These are phyloP conservation scores for Dendrocincla fuliginosa DNA, from an alignment of 2,797 vertebrate genomes.

Conservation along the genomic window DNA sequence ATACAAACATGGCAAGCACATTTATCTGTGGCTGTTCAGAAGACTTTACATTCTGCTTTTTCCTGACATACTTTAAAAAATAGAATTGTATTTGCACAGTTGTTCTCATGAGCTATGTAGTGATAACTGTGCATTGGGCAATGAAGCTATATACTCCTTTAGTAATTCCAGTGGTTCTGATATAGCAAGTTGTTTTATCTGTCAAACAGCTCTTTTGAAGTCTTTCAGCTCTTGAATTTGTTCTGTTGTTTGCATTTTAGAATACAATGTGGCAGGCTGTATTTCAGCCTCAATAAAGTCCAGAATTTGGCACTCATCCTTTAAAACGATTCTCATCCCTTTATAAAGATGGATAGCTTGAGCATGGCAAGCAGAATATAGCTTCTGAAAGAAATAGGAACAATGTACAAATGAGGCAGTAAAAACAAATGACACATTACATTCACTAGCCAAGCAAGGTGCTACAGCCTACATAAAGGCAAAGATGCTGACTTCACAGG, in stretches of 20 bases:
- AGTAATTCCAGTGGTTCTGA: background rate
- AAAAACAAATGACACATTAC: slow-evolving; percentile 71
- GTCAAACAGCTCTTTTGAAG: background rate
- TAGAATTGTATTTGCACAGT: background rate
- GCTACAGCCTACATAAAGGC: slow-evolving; percentile 31
- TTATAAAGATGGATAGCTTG: slow-evolving; percentile 43
- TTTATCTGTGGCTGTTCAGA: background rate
- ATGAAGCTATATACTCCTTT: background rate
- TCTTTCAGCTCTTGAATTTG: background rate
- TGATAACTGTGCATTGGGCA: background rate
- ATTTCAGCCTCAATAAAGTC: slow-evolving; percentile 19
- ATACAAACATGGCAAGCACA: background rate
- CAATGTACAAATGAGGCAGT: slow-evolving; percentile 64
- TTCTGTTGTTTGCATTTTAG: slow-evolving; percentile 29
- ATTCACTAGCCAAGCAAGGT: slow-evolving; percentile 69
- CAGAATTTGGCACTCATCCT: background rate
- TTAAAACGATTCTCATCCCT: slow-evolving; percentile 34
- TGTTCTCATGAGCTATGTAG: background rate
- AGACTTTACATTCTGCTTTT: background rate
- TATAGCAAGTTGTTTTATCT: background rate
- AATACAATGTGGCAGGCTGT: background rate
- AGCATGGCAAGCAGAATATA: slow-evolving; percentile 12
- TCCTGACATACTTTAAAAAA: background rate
- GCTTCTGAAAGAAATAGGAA: slow-evolving; percentile 35
- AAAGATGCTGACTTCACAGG: slow-evolving; percentile 69